Percentiles rank a stretch among this genome's conserved stretches.
These are phyloP conservation scores for Actinia tenebrosa DNA, from an alignment of 64 coral and sea anemone genomes.

Conservation along the genomic window DNA sequence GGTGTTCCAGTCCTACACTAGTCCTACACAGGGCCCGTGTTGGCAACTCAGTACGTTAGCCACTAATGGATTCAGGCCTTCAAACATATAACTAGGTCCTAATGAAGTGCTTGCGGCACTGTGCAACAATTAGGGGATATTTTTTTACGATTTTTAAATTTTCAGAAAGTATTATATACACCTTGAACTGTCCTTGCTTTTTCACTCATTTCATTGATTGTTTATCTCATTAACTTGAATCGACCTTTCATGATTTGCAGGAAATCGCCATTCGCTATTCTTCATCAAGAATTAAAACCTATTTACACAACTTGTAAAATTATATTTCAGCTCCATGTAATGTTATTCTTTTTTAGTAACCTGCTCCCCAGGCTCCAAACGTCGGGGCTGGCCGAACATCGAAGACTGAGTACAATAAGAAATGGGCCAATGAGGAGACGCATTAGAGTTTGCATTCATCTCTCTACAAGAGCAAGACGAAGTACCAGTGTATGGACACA, in stretches of 20 bases:
- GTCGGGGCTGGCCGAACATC: not conserved
- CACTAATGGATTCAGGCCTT: too few relatives aligned
- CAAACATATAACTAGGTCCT: not conserved
- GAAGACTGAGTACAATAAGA: slow-evolving; percentile 6
- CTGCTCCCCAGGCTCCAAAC: not conserved
- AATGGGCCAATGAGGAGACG: slow-evolving; percentile 1
- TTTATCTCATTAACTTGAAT: not conserved
- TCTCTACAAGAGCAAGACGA: not conserved
- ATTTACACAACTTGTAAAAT: not conserved
- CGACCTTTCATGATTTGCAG: not conserved
- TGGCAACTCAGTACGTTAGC: too few relatives aligned
- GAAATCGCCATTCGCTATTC: not conserved
- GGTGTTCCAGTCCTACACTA: too few relatives aligned
- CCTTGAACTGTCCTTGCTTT: not conserved
- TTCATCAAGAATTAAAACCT: not conserved
- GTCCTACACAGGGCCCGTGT: too few relatives aligned
- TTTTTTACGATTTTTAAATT: too few relatives aligned
- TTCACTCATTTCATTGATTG: not conserved
- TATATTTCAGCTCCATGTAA: not conserved
- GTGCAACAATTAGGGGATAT: too few relatives aligned
- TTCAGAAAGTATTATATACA: slow-evolving; percentile 1
- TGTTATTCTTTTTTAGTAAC: slow-evolving; percentile 14
- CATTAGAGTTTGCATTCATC: not conserved
- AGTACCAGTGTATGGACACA: slow-evolving; percentile 21
- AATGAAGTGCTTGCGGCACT: not conserved